A percentile compares a stretch with the other conserved stretches of the same genome.
phyloP scores from a whole-genome alignment of 64 coral and sea anemone species.

The Dendrophyllia cribrosa region DNA sequence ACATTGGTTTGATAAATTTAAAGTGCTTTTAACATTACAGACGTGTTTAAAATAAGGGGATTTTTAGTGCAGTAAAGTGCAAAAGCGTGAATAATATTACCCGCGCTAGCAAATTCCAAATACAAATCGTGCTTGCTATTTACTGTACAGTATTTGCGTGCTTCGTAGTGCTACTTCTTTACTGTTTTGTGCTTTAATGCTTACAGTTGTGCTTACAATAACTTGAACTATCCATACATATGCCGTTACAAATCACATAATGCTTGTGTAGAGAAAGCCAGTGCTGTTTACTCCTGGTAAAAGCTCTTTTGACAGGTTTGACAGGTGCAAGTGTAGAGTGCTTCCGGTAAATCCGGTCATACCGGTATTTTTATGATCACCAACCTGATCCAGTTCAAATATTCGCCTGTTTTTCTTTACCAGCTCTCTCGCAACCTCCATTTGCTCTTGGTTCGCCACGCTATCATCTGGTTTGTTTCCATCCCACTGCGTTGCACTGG shows the following conservation, averaged over 20 bases:
- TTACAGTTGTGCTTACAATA: background rate
- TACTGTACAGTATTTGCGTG: background rate
- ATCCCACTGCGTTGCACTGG: background rate
- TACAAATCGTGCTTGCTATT: too few relatives aligned
- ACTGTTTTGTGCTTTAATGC: background rate
- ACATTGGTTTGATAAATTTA: too few relatives aligned
- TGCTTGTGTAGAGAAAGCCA: background rate
- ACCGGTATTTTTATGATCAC: slow-evolving; percentile 28
- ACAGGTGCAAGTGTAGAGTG: slow-evolving; percentile 5
- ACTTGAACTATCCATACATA: background rate
- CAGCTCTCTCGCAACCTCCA: slow-evolving; percentile 36
- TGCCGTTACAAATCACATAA: background rate
- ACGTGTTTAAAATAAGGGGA: too few relatives aligned
- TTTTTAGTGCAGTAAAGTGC: too few relatives aligned
- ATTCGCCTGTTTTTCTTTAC: slow-evolving; percentile 73
- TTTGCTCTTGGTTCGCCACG: background rate
- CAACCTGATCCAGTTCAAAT: slow-evolving; percentile 86
- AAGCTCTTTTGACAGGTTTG: background rate
- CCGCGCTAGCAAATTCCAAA: too few relatives aligned
- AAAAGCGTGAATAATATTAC: too few relatives aligned
- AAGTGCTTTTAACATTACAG: too few relatives aligned
- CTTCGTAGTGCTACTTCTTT: background rate
- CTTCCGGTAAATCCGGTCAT: background rate
- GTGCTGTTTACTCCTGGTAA: background rate
- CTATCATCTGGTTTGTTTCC: background rate